Evolutionary conservation across 2,797 vertebrate genomes (phyloP).

Genomic region (Spondyliosoma cantharus): DNA sequence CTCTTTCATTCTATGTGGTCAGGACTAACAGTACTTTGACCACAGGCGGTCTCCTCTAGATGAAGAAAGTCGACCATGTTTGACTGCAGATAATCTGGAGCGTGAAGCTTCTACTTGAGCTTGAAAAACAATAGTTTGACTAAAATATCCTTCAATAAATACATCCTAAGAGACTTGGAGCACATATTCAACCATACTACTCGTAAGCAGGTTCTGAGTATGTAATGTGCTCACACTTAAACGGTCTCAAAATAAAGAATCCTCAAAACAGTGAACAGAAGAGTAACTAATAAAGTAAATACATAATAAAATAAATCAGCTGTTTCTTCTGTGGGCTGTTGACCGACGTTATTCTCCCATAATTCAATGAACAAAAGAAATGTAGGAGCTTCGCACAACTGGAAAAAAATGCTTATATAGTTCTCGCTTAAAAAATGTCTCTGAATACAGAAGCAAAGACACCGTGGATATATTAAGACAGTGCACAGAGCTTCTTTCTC

Average conservation of each 20-base stretch:
- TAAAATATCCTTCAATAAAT: too few species aligned
- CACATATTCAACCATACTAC: too few species aligned
- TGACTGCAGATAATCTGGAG: too few species aligned
- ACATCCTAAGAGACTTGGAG: too few species aligned
- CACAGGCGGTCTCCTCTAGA: background rate
- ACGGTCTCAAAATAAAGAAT: background rate
- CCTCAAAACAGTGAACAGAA: background rate
- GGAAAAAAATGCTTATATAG: too few species aligned
- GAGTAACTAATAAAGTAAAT: too few species aligned
- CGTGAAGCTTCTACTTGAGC: background rate
- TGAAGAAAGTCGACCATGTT: background rate
- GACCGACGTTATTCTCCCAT: background rate
- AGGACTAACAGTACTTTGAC: background rate
- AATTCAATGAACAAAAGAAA: background rate
- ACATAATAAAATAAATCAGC: too few species aligned
- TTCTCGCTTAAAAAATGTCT: background rate
- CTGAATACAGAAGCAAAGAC: background rate
- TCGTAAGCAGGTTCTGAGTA: background rate
- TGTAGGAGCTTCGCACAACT: background rate
- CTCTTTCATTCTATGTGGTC: background rate
- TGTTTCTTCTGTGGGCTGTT: too few species aligned
- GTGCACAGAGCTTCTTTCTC: slow-evolving; percentile 21
- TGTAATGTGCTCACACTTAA: background rate
- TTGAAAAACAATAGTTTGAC: background rate
- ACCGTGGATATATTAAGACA: background rate